Conservation (phyloP, 2,888 invertebrate species). For the Nephrocerus scutellatus region DNA sequence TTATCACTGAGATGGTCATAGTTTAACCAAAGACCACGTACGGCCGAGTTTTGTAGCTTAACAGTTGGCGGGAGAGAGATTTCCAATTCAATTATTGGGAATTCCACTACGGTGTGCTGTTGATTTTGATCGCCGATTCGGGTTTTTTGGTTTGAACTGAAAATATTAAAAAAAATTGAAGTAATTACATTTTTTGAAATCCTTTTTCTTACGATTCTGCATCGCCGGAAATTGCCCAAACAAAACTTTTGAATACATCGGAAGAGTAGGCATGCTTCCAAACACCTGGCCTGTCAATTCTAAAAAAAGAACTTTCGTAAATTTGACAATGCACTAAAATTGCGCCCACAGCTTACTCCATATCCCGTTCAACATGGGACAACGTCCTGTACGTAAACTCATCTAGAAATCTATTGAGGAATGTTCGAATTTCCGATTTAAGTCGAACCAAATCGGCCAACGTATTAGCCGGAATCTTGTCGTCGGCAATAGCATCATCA, state of each 20-base stretch:
- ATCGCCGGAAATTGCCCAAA: constrained; percentile 44
- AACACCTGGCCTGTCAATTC: constrained; percentile 40
- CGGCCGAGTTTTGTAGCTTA: constrained; percentile 45
- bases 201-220: constrained; percentile 34
- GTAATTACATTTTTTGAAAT: neutral
- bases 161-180: constrained; percentile 1
- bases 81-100: constrained; percentile 46
- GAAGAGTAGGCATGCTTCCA: constrained; percentile 42
- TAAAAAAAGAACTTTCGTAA: constrained; percentile 16
- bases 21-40: constrained; percentile 50
- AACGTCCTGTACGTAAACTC: constrained; percentile 45
- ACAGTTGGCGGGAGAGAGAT: constrained; percentile 48
- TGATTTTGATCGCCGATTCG: constrained; percentile 38
- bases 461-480: constrained; percentile 28
- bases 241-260: constrained; percentile 41
- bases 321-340: neutral
- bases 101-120: constrained; percentile 48
- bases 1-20: constrained; percentile 54
- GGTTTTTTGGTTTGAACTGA: constrained; percentile 35
- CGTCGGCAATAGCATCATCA: constrained; percentile 35
- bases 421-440: constrained; percentile 41
- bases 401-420: constrained; percentile 40
- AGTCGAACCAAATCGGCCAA: constrained; percentile 36
- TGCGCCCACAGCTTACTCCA: constrained; percentile 35
- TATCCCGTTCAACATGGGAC: constrained; percentile 46